A percentile compares a stretch with the other conserved stretches of the same genome.
phyloP scores from a whole-genome alignment of 2,797 vertebrate species.

The Anguilla pacifica region DNA sequence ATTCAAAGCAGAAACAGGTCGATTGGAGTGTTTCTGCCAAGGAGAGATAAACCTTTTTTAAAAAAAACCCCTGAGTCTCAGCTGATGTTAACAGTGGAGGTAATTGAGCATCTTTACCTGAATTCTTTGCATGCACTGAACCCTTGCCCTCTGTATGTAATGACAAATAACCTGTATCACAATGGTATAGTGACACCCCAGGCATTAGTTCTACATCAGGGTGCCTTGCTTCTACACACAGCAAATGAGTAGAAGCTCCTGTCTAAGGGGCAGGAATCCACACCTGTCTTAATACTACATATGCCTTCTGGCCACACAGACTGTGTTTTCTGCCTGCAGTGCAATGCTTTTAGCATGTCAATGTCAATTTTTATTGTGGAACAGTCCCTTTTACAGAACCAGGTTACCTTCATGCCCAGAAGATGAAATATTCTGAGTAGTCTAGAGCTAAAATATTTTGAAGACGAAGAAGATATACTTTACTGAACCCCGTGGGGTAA shows the following conservation, averaged over 20 bases:
- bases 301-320: neutral
- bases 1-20: neutral
- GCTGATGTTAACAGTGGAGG: neutral
- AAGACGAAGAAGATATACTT: too few relatives aligned
- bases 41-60: neutral
- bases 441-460: neutral
- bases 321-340: neutral
- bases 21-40: neutral
- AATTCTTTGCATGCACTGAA: neutral
- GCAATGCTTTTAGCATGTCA: neutral
- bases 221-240: neutral
- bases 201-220: neutral
- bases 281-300: neutral
- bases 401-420: neutral
- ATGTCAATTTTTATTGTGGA: neutral
- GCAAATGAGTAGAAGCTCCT: neutral
- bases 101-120: neutral
- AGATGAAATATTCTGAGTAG: neutral
- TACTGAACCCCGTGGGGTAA: too few relatives aligned
- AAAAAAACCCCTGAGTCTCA: neutral
- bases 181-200: neutral
- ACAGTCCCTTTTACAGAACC: neutral
- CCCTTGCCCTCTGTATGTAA: neutral
- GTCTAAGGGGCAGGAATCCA: neutral
- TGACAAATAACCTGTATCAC: neutral